phyloP scores from a whole-genome alignment of 2,797 vertebrate genomes.

The Poecile montanus region DNA sequence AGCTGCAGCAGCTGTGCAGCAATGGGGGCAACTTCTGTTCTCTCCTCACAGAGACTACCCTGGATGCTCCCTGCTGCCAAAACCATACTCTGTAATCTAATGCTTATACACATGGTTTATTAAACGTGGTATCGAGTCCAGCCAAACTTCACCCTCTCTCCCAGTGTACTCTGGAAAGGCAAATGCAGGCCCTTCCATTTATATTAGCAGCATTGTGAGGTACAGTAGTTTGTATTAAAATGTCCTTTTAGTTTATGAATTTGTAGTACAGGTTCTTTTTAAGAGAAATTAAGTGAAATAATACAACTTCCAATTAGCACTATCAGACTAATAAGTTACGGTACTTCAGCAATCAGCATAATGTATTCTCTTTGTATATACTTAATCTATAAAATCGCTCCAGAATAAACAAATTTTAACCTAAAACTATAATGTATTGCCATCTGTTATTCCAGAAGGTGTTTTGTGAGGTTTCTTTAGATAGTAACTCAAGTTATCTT shows the following conservation, averaged over 20 bases:
- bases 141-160: neutral
- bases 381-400: neutral
- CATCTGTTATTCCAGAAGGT: neutral
- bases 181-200: neutral
- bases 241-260: neutral
- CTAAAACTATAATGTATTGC: neutral
- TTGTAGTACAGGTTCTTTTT: neutral
- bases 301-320: neutral
- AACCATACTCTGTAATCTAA: neutral
- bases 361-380: neutral
- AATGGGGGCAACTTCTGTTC: neutral
- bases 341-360: neutral
- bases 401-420: neutral
- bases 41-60: neutral
- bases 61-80: neutral
- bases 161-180: neutral
- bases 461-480: neutral
- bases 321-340: neutral
- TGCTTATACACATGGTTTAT: fast-evolving
- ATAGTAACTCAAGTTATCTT: neutral
- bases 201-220: neutral
- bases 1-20: neutral
- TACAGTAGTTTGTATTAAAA: neutral
- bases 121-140: fast-evolving
- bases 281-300: neutral